Evolutionary conservation across 1,140 invertebrate genomes (phyloP), one percentile per base, ranked within the genome.

Genomic region (Ooceraea biroi): DNA sequence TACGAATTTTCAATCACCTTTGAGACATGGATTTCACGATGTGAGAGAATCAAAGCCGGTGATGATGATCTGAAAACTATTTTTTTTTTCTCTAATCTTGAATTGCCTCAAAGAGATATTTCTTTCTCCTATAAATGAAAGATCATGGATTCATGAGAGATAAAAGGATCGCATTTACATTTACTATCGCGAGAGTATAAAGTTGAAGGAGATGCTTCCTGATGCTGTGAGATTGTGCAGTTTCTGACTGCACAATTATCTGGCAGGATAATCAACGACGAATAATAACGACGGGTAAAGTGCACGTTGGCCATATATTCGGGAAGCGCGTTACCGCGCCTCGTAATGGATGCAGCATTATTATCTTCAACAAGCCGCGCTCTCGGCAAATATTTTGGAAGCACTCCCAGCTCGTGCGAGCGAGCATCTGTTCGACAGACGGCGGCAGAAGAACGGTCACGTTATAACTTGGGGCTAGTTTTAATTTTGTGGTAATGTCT

Each of bases 381-480:
- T 11, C 25, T 69, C 41, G 12, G 65, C 65, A 80, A 80, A 71
- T 71, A 80, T 80, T 80, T 80, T 80, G 52, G 41, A 80, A 80
- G 65, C 63, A 58, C 50, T 80, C 46, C 27, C 50, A 7, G 65
- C 17, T 30, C 65, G 76, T 80, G 65, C 27, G 50, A 80, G 65
- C 50, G 65, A 80, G 65, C 76, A 80, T 80, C 65, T 80, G 76
- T 58, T 80, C 68, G 76, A 71, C 65, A 80, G 41, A 80, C 65
- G 52, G 22, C 60, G 52, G 30, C 30, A 52, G 19, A 63, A 14
- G 58, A 58, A 5, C 19, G 46, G 36, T 36, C 5, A 30, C 55
- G 22, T 41, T 69, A 41, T 57, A 57, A 69, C 48, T 22, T 50
- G 52, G 22, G 25, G 36, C n/a, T 36, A 69, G 25, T 80, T 80